A percentile compares a stretch with the other conserved stretches of the same genome.
Conservation (phyloP, 2,113 vertebrate genomes). For the Crypturellus undulatus region DNA sequence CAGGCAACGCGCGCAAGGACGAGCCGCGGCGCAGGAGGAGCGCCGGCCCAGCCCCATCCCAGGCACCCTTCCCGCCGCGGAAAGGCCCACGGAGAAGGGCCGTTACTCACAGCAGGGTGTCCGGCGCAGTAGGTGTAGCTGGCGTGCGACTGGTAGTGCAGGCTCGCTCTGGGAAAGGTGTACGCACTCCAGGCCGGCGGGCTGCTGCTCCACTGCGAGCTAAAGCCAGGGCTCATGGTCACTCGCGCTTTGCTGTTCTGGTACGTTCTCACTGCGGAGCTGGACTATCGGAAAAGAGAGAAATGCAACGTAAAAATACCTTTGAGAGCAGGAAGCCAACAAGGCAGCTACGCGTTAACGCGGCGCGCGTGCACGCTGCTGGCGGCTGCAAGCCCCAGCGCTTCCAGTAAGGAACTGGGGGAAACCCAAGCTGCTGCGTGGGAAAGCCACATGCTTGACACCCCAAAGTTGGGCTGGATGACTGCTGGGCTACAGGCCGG, state of each 20-base stretch:
- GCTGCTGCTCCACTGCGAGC: conserved; percentile 83
- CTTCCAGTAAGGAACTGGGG: neutral
- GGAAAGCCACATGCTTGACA: neutral
- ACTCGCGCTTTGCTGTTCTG: conserved; percentile 84
- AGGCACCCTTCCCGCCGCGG: neutral
- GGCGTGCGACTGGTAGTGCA: conserved; percentile 86
- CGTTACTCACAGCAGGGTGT: conserved; percentile 85
- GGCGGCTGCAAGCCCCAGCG: neutral
- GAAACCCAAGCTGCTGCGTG: neutral
- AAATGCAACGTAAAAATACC: conserved; percentile 67
- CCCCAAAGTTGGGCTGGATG: neutral
- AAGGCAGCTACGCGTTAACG: neutral
- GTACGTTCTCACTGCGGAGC: conserved; percentile 85
- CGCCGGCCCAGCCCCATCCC: neutral
- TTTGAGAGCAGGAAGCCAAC: conserved; percentile 38
- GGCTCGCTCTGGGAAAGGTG: conserved; percentile 81
- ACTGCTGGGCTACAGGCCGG: neutral
- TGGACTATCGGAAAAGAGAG: conserved; percentile 82
- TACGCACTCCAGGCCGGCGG: conserved; percentile 83
- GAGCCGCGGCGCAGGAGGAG: neutral
- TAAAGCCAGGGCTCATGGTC: conserved; percentile 84
- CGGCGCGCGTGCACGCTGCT: neutral
- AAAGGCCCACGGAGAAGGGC: neutral
- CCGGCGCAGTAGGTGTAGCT: conserved; percentile 86
- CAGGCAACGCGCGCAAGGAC: neutral